Conservation (phyloP, 2,888 invertebrate genomes). For the Rhamphomyia laevipes region DNA sequence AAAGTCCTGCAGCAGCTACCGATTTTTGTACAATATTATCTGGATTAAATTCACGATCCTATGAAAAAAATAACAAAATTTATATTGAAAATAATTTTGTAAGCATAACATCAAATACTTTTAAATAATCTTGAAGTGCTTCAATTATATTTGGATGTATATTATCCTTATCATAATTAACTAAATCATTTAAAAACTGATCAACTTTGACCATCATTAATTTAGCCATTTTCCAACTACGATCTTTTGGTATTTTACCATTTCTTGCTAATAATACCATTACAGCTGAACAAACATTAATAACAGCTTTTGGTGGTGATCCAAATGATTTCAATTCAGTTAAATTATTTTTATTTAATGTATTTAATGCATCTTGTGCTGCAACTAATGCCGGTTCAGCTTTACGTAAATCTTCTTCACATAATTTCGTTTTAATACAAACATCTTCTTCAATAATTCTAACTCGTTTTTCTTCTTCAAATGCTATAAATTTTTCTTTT, state of each 20-base stretch:
- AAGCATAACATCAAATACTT: constrained; percentile 16
- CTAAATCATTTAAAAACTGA: constrained; percentile 69
- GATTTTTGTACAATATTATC: constrained; percentile 80
- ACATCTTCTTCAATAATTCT: constrained; percentile 84
- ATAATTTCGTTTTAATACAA: constrained; percentile 71
- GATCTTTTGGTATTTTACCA: constrained; percentile 81
- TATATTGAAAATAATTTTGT: neutral
- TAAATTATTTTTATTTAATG: constrained; percentile 88
- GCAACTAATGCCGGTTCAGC: constrained; percentile 87
- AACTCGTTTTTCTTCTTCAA: constrained; percentile 84
- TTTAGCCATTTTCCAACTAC: constrained; percentile 90
- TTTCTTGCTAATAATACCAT: constrained; percentile 70
- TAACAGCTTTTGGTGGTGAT: constrained; percentile 82
- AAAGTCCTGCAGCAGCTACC: constrained; percentile 83
- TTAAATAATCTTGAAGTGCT: constrained; percentile 43
- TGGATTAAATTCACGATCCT: constrained; percentile 70
- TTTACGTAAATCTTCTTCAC: constrained; percentile 79
- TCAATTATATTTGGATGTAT: constrained; percentile 81
- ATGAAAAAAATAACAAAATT: neutral
- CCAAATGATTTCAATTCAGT: constrained; percentile 93
- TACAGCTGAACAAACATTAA: constrained; percentile 78
- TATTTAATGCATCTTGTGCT: constrained; percentile 67
- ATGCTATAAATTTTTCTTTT: constrained; percentile 68
- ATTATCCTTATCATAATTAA: constrained; percentile 87
- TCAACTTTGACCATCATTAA: constrained; percentile 84